phyloP scores from a whole-genome alignment of 2,113 vertebrate species.

The Toxotes jaculatrix region DNA sequence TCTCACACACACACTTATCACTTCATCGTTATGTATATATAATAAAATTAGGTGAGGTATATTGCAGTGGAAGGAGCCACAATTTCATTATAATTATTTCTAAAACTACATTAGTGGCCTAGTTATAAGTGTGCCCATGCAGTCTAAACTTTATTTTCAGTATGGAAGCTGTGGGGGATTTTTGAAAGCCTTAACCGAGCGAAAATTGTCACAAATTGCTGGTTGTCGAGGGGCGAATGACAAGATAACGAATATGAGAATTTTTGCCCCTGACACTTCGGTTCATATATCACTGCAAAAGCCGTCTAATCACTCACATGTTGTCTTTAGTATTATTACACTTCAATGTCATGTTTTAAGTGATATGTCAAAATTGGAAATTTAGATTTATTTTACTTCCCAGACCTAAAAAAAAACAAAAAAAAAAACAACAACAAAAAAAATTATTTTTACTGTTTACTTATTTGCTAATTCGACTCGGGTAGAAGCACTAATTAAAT shows the following conservation, averaged over 20 bases:
- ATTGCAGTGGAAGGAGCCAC: constrained; percentile 20
- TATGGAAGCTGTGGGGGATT: constrained; percentile 8
- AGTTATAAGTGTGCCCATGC: constrained; percentile 16
- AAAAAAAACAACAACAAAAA: not conserved
- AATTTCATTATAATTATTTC: constrained; percentile 46
- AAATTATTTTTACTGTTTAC: not conserved
- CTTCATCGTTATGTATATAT: constrained; percentile 36
- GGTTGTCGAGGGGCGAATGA: constrained; percentile 52
- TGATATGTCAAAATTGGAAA: constrained; percentile 8
- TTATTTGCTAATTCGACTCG: not conserved
- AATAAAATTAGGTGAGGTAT: constrained; percentile 42
- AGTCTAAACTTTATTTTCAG: constrained; percentile 43
- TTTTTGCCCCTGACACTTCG: constrained; percentile 55
- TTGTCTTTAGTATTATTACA: constrained; percentile 47
- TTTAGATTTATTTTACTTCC: constrained; percentile 15
- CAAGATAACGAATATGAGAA: constrained; percentile 59
- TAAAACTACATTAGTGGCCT: constrained; percentile 24
- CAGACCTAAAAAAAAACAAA: not conserved
- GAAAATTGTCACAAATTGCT: constrained; percentile 57
- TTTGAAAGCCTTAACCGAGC: constrained; percentile 23
- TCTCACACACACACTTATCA: constrained; percentile 18
- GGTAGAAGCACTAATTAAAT: not conserved
- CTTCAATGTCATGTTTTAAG: constrained; percentile 4
- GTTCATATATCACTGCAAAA: constrained; percentile 49
- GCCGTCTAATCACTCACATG: constrained; percentile 38